These are phyloP conservation scores for Sialis lutaria DNA, from an alignment of 2,888 invertebrate species.

Conservation along the genomic window DNA sequence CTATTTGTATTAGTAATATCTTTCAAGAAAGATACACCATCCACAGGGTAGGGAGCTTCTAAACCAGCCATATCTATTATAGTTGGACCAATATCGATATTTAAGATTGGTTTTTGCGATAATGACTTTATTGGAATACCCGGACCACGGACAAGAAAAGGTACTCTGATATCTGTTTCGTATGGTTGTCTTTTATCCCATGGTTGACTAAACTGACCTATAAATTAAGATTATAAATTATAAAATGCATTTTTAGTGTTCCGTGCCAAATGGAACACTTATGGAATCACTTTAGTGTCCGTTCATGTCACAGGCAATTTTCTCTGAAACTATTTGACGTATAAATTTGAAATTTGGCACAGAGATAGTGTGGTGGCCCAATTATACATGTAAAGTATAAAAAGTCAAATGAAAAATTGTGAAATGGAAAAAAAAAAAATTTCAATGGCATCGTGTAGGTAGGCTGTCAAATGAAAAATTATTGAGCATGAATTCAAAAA, in stretches of 20 bases:
- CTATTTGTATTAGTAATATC: neutral
- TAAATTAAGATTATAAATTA: neutral
- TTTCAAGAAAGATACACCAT: constrained; percentile 36
- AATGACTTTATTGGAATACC: constrained; percentile 30
- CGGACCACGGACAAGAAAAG: constrained; percentile 66
- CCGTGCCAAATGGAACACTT: too few relatives aligned
- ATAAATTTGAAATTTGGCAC: too few relatives aligned
- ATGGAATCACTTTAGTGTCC: too few relatives aligned
- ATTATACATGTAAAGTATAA: too few relatives aligned
- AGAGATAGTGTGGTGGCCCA: too few relatives aligned
- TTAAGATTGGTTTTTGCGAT: constrained; percentile 39
- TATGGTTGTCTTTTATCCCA: constrained; percentile 84
- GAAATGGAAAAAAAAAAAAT: too few relatives aligned
- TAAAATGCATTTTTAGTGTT: neutral
- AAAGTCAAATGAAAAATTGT: too few relatives aligned
- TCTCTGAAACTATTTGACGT: too few relatives aligned
- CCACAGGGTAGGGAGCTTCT: constrained; percentile 32
- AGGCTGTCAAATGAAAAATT: too few relatives aligned
- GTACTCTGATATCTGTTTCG: constrained; percentile 75
- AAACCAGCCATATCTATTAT: constrained; percentile 54
- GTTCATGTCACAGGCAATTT: too few relatives aligned
- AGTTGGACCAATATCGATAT: constrained; percentile 75
- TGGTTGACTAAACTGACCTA: constrained; percentile 77
- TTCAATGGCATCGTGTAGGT: too few relatives aligned
- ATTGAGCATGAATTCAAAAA: too few relatives aligned